Evolutionary conservation across 1,140 invertebrate species (phyloP).

Genomic region (Brachionus plicatilis): DNA sequence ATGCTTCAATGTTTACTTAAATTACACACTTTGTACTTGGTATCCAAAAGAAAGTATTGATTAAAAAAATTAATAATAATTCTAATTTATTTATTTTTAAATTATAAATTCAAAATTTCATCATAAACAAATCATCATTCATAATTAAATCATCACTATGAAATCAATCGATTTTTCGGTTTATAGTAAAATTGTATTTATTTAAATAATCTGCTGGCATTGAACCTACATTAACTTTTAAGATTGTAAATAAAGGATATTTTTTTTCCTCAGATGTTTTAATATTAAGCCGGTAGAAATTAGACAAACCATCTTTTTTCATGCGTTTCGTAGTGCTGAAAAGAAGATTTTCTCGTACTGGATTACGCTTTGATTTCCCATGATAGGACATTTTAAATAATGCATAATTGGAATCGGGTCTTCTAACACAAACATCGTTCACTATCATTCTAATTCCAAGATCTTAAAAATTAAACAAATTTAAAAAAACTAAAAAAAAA

Average conservation of each 20-base stretch:
- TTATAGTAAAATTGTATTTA: background rate
- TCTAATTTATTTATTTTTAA: too few species aligned
- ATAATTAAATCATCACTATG: too few species aligned
- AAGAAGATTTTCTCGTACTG: background rate
- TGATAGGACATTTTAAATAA: slow-evolving; percentile 19
- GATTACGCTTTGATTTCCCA: background rate
- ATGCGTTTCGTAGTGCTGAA: background rate
- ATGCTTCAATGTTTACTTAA: too few species aligned
- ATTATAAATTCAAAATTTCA: too few species aligned
- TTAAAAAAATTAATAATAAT: too few species aligned
- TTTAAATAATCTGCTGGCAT: background rate
- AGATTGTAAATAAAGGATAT: background rate
- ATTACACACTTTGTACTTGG: too few species aligned
- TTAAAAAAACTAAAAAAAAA: background rate
- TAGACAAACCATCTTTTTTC: slow-evolving; percentile 12
- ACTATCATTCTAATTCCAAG: slow-evolving; percentile 9
- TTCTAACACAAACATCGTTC: slow-evolving; percentile 9
- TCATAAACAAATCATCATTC: too few species aligned
- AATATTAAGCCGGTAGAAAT: background rate
- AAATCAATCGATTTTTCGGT: background rate
- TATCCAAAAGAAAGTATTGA: too few species aligned
- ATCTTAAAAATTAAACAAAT: background rate
- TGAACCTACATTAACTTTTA: background rate
- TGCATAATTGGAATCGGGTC: background rate
- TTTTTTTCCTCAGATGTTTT: background rate